These are phyloP conservation scores for Phainopepla nitens DNA, from an alignment of 2,113 vertebrate species.

Conservation along the genomic window DNA sequence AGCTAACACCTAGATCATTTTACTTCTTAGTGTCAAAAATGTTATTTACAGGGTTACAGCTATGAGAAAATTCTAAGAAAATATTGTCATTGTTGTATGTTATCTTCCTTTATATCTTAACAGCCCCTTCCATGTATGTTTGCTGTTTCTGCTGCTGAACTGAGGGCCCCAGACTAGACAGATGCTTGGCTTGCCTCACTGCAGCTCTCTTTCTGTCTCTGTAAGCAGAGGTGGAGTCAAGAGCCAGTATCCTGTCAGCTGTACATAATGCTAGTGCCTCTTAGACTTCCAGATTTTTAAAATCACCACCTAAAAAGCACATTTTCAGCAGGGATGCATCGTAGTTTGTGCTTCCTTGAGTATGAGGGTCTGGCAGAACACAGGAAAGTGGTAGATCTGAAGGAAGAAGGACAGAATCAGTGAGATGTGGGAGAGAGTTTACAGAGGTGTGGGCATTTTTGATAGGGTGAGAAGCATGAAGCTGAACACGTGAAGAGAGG, in stretches of 20 bases:
- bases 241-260: neutral
- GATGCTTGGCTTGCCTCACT: neutral
- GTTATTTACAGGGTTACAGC: neutral
- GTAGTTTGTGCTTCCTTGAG: neutral
- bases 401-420: neutral
- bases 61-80: neutral
- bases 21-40: neutral
- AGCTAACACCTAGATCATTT: neutral
- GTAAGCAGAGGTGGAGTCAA: neutral
- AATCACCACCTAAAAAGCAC: neutral
- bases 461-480: neutral
- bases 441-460: neutral
- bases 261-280: neutral
- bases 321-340: neutral
- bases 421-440: neutral
- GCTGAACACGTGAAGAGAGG: neutral
- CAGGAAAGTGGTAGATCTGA: neutral
- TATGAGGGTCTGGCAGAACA: neutral
- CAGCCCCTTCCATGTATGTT: neutral
- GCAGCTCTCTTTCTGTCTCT: neutral
- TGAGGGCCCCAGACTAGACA: neutral
- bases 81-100: neutral
- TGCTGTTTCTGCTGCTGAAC: neutral
- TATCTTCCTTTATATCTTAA: neutral
- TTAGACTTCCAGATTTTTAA: neutral